Percentiles rank a stretch among this genome's conserved stretches.
Evolutionary conservation across 2,888 invertebrate species (phyloP).

Genomic region (Drosophila merina): DNA sequence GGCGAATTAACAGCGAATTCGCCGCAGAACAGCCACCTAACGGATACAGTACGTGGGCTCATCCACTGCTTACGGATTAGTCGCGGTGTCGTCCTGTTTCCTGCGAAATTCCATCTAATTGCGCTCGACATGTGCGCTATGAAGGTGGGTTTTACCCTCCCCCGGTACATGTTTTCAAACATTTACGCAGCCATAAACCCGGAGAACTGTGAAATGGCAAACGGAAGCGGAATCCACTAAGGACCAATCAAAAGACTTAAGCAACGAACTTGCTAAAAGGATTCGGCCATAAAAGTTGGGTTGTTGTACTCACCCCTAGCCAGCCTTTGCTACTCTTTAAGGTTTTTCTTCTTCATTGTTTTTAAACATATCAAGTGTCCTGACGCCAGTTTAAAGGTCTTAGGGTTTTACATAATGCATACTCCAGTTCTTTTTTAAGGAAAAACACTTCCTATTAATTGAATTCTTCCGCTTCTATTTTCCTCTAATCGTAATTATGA

Average conservation of each 20-base stretch:
- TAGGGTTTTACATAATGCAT: background rate
- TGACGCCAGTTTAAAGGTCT: slow-evolving; percentile 3
- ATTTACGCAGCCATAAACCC: slow-evolving; percentile 1
- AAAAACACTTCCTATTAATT: background rate
- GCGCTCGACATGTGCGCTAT: slow-evolving; percentile 49
- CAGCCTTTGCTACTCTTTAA: background rate
- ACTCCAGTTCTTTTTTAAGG: no score
- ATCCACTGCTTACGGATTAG: slow-evolving; percentile 52
- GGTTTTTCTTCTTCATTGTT: background rate
- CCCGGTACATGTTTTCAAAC: slow-evolving; percentile 11
- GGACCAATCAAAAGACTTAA: slow-evolving; percentile 46
- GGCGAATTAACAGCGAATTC: slow-evolving; percentile 46
- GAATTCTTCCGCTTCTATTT: background rate
- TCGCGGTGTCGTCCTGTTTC: slow-evolving; percentile 34
- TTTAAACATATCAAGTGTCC: slow-evolving; percentile 2
- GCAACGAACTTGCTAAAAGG: slow-evolving; percentile 55
- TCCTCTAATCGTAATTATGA: background rate
- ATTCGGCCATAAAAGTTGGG: slow-evolving; percentile 24
- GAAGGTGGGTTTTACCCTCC: slow-evolving; percentile 41
- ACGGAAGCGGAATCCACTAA: slow-evolving; percentile 23
- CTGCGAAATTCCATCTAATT: slow-evolving; percentile 59
- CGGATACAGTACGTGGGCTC: slow-evolving; percentile 31
- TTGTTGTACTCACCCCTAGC: slow-evolving; percentile 1
- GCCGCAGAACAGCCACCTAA: slow-evolving; percentile 36
- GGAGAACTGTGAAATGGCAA: slow-evolving; percentile 9